Evolutionary conservation across 2,888 invertebrate genomes (phyloP).

Genomic region (Teleogryllus oceanicus): DNA sequence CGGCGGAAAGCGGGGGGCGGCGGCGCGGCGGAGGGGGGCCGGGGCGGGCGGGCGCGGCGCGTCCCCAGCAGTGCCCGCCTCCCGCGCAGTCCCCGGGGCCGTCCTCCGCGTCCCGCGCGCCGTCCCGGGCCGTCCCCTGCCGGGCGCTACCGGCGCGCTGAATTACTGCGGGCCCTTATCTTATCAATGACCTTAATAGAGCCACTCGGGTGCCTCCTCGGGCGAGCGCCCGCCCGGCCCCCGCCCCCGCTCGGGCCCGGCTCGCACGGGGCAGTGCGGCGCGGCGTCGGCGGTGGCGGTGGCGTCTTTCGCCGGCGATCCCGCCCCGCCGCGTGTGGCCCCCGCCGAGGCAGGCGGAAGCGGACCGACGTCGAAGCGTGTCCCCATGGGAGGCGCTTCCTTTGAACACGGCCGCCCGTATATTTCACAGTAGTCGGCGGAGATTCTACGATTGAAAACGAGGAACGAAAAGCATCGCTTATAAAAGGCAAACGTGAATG

Average conservation of each 20-base stretch:
- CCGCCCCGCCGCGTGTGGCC: not conserved
- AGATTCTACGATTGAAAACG: no score
- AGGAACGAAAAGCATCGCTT: no score
- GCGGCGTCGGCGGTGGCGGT: not conserved
- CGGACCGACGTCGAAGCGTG: not conserved
- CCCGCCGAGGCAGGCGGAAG: not conserved
- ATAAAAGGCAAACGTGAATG: no score
- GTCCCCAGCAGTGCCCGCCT: no score
- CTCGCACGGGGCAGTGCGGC: not conserved
- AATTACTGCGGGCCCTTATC: conserved; percentile 9
- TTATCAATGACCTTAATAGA: conserved; percentile 9
- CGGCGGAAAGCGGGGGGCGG: not conserved
- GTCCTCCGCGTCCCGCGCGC: not conserved
- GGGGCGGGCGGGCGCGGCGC: no score
- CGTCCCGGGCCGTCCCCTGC: not conserved
- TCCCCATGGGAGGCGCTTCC: not conserved
- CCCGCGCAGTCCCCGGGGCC: not conserved
- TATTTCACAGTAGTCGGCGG: no score
- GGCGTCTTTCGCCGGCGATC: not conserved
- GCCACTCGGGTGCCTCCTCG: not conserved
- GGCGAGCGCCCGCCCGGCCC: not conserved
- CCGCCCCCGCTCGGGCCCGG: not conserved
- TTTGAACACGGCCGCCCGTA: no score
- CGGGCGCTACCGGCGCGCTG: not conserved
- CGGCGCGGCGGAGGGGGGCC: not conserved